Conservation (phyloP, 2,888 invertebrate genomes). For the Eilema caniola region DNA sequence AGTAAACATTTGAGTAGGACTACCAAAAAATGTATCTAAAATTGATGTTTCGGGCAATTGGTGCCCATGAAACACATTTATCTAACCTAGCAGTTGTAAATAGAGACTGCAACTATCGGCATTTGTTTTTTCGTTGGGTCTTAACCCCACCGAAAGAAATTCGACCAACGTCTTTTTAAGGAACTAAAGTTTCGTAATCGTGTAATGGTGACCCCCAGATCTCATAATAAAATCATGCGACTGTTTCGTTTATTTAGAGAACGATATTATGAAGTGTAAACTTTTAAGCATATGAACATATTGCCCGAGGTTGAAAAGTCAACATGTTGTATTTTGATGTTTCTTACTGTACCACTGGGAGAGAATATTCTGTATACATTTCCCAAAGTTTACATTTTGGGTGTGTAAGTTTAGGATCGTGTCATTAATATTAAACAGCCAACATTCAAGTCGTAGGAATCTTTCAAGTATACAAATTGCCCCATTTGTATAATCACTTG, state of each 20-base stretch:
- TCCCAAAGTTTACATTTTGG: constrained; percentile 5
- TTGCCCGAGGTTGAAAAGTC: not conserved
- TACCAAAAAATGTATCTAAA: too few species aligned
- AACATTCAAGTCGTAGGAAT: not conserved
- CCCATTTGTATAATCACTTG: too few species aligned
- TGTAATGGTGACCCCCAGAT: not conserved
- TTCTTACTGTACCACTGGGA: not conserved
- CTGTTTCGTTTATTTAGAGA: constrained; percentile 1
- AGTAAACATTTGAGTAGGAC: too few species aligned
- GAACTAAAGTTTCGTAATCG: too few species aligned
- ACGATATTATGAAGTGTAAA: constrained; percentile 1
- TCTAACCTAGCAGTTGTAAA: too few species aligned
- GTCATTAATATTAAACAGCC: not conserved
- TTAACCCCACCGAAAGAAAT: too few species aligned
- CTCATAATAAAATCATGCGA: not conserved
- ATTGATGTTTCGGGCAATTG: too few species aligned
- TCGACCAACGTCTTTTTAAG: too few species aligned
- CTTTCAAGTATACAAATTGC: not conserved
- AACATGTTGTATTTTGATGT: constrained; percentile 12
- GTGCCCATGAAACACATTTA: too few species aligned
- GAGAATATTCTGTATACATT: constrained; percentile 11
- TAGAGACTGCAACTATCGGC: too few species aligned
- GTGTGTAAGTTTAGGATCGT: not conserved
- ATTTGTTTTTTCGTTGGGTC: too few species aligned
- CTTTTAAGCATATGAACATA: not conserved